Base-by-base conservation (phyloP, 2,113 vertebrate species). In the Cyprinus carpio region DNA sequence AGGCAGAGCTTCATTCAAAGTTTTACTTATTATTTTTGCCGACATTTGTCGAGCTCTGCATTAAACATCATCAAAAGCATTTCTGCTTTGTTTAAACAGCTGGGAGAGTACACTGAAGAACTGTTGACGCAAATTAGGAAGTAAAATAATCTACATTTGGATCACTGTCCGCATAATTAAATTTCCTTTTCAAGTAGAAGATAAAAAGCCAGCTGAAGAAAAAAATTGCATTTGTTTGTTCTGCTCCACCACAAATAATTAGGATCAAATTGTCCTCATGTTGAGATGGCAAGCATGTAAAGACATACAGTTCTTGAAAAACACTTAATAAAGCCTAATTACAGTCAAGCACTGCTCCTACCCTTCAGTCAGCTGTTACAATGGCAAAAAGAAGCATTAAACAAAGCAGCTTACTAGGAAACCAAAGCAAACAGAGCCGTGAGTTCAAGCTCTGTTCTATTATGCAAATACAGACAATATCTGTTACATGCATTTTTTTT, bases 111-210 rank as follows among this genome's bases (percentile, higher is more conserved):
- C 69, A 85, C 46, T 16, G 56, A 75, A 74, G 25, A 82, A 81
- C 82, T 54, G 56, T 65, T 84, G 84, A 85, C 46, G 65, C 69
- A 75, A 83, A 64, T 83, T 58, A 80, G 67, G 79, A 76, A 84
- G 81, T 74, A 23, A 81, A 88, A 83, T 88, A 75, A 88, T 75
- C 88, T 74, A 60, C 46, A 37, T 64, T 62, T 80, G 62, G 75
- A 87, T 89, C 84, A 62, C 58, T 13, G 51, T 84, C 49, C 8
- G 15, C 18, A 67, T 81, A 83, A 86, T 85, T 87, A 72, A 80
- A 82, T 89, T 85, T 87, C 58, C 34, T 77, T 74, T 67, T 82
- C 58, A 69, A 75, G 81, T 49, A 40, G 76, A 20, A 75, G 82
- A 78, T 60, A 56, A 76, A 72, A 54, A 56, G 81, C 34, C 49